Evolutionary conservation across 92 coral and sea anemone species (phyloP), one percentile per base, ranked within the genome.

Genomic region (Epizoanthus scotinus): DNA sequence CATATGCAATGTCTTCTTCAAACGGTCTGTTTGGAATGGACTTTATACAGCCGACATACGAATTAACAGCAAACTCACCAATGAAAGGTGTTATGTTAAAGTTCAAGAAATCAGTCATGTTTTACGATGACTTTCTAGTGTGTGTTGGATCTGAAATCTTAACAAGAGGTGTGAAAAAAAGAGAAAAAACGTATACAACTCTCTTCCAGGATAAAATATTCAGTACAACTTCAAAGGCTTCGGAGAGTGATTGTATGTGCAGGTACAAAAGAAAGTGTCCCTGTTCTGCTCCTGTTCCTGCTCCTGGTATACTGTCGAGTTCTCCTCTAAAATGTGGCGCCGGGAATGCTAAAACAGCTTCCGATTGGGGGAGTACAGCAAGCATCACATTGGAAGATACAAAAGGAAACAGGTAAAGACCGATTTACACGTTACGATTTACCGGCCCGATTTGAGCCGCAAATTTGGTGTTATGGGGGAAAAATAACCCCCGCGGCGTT

Each of bases 21-120:
- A 90, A 89, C 71, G 97, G 97, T 0, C 77, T 71, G 21, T 92
- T 92, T 78, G 89, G 89, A 24, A 92, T 92, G 97, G 84, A 84
- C 24, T 92, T 92, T 57, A 17, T 59, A 22, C 84, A 87, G 24
- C 97, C 97, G 7, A 40, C 61, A 9, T 91, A 91, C 58, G 17
- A 19, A 12, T 53, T 53, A 8, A 1, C 15, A 12, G n/a, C 17
- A 28, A 15, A 12, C 44, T 75, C 17, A 14, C 21, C 3, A 58
- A 58, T n/a, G 79, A 53, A 54, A 63, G 81, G 18, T 27, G 21
- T 79, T 15, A 18, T 28, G 14, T 82, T 90, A 34, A n/a, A 57
- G 63, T 92, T 92, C 40, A 89, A 92, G 34, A 92, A 92, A 50
- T 92, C 97, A 15, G 82, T 84, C 54, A 87, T 89, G 86, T 89